phyloP scores from a whole-genome alignment of 1,140 invertebrate species.

The Meloidogyne floridensis region DNA sequence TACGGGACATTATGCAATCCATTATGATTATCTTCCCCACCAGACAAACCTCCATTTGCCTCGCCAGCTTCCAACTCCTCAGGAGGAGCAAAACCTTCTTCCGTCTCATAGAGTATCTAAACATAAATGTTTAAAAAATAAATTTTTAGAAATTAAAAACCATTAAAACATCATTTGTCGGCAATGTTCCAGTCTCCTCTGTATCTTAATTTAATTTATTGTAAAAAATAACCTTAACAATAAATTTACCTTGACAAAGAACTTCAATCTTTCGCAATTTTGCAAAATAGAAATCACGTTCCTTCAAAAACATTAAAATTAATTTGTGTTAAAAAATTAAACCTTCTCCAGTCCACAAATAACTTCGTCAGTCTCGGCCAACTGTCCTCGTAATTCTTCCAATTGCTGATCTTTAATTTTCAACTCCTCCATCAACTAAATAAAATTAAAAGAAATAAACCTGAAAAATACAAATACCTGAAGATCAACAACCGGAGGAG shows the following conservation, averaged over 20 bases:
- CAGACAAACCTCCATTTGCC: not conserved
- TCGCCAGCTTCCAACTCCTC: constrained; percentile 30
- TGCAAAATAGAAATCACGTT: constrained; percentile 97
- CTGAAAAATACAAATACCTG: too few species aligned
- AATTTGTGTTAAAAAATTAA: not conserved
- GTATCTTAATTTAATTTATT: not conserved
- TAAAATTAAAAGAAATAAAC: too few species aligned
- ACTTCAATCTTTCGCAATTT: constrained; percentile 97
- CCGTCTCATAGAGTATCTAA: constrained; percentile 38
- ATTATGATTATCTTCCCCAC: not conserved
- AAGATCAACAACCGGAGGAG: not conserved
- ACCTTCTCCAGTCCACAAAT: constrained; percentile 73
- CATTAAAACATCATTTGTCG: not conserved
- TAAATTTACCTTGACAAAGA: constrained; percentile 73
- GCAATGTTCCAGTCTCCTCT: not conserved
- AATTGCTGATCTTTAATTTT: constrained; percentile 52
- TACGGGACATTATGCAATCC: not conserved
- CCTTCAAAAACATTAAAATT: constrained; percentile 65
- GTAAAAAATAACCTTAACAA: not conserved
- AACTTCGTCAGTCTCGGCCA: constrained; percentile 54
- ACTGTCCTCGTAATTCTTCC: constrained; percentile 49
- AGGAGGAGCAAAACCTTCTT: constrained; percentile 34
- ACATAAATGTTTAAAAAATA: not conserved
- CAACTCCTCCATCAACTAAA: constrained; percentile 46
- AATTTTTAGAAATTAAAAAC: constrained; percentile 5